Conservation (phyloP, 2,113 vertebrate genomes). For the Cavia aperea region DNA sequence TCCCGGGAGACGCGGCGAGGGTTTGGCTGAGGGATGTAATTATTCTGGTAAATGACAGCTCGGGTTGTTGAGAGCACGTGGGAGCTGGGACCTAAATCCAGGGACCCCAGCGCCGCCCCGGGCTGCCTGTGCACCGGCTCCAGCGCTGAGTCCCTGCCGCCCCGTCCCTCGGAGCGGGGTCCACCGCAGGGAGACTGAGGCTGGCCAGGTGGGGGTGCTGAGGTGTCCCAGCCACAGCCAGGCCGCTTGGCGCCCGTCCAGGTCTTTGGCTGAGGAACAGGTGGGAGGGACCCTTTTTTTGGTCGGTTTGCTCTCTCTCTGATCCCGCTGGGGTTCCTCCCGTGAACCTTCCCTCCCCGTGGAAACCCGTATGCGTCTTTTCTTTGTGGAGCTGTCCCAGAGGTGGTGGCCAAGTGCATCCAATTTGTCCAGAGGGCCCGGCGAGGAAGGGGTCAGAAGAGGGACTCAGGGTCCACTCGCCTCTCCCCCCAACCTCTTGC, state of each 20-base stretch:
- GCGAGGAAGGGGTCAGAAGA: neutral
- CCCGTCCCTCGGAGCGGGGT: no score
- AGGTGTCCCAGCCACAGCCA: no score
- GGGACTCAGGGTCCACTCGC: fast-evolving
- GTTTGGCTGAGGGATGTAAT: neutral
- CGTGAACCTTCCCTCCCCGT: neutral
- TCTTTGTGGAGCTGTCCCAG: fast-evolving
- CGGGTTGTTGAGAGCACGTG: fast-evolving
- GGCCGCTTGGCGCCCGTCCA: no score
- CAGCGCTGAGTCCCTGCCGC: no score
- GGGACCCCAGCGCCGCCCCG: neutral
- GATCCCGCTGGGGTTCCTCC: neutral
- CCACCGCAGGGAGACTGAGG: no score
- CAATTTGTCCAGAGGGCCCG: neutral
- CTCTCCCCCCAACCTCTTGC: fast-evolving
- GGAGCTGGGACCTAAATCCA: neutral
- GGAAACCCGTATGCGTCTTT: neutral
- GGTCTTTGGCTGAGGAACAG: no score
- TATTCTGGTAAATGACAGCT: neutral
- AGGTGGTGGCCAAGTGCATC: neutral
- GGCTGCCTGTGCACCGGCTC: no score
- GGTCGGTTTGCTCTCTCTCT: conserved; percentile 11
- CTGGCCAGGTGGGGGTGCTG: no score
- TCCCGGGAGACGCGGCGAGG: fast-evolving
- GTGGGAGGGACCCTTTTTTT: neutral